Percentiles rank a stretch among this genome's conserved stretches.
These are phyloP conservation scores for Sinocyclocheilus maitianheensis DNA, from an alignment of 2,113 vertebrate species.

Conservation along the genomic window DNA sequence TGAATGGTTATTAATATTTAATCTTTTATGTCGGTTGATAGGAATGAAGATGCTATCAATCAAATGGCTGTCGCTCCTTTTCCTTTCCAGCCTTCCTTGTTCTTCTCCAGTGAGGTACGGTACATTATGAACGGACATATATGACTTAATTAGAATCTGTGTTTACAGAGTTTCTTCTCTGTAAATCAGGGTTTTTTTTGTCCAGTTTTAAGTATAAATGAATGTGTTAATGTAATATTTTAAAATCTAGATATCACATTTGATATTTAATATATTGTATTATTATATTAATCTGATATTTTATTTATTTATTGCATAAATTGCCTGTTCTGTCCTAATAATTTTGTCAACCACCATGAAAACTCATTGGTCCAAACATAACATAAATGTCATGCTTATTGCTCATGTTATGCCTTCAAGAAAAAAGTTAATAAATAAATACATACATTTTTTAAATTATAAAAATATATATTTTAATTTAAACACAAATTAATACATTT, in stretches of 20 bases:
- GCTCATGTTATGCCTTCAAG: neutral
- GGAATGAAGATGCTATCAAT: slow-evolving; percentile 87
- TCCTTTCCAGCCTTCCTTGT: slow-evolving; percentile 73
- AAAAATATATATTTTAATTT: no score
- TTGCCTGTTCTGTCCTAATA: neutral
- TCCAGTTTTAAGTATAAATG: neutral
- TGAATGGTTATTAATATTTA: neutral
- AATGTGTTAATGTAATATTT: neutral
- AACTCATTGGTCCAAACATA: neutral
- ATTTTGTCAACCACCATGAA: neutral
- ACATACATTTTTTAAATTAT: no score
- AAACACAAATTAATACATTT: no score
- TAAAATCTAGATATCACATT: no score
- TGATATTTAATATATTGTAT: no score
- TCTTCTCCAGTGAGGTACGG: slow-evolving; percentile 80
- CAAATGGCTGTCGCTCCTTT: slow-evolving; percentile 91
- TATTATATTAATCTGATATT: no score
- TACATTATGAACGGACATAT: neutral
- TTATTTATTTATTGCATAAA: no score
- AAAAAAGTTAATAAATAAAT: no score
- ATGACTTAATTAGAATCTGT: neutral
- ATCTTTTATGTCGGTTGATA: slow-evolving; percentile 48
- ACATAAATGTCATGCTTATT: neutral
- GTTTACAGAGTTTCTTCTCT: neutral
- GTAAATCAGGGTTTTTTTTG: neutral